Conservation (phyloP, 2,113 vertebrate genomes). For the Petroica traversi region DNA sequence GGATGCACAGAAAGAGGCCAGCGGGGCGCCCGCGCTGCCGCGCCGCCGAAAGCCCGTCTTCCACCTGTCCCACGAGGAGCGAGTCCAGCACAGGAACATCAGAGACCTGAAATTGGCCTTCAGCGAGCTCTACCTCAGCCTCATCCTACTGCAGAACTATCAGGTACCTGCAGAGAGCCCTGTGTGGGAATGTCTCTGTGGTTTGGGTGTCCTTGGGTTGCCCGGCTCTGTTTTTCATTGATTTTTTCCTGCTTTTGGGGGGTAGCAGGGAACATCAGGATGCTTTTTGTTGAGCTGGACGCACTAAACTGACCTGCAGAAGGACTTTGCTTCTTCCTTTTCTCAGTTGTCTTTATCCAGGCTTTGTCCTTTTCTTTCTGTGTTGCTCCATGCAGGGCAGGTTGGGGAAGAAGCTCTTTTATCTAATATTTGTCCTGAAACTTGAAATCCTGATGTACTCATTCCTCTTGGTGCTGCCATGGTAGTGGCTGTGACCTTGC, state of each 20-base stretch:
- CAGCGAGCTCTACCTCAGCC: constrained; percentile 99
- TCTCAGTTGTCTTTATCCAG: not conserved
- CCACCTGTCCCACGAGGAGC: constrained; percentile 93
- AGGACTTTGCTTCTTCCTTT: not conserved
- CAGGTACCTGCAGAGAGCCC: constrained; percentile 77
- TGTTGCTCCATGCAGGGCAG: not conserved
- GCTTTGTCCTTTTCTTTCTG: not conserved
- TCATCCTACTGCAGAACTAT: constrained; percentile 98
- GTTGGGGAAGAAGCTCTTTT: not conserved
- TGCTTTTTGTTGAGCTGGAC: not conserved
- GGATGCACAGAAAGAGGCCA: constrained; percentile 92
- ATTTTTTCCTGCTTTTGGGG: not conserved
- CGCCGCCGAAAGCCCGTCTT: constrained; percentile 91
- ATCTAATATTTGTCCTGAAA: constrained; percentile 16
- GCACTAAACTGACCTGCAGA: not conserved
- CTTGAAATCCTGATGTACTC: not conserved
- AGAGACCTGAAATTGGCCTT: constrained; percentile 98
- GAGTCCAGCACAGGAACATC: constrained; percentile 95
- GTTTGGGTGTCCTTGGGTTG: not conserved
- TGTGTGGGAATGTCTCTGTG: accelerated
- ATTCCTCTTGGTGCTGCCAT: constrained; percentile 25
- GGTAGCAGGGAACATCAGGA: accelerated
- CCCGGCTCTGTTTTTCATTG: accelerated
- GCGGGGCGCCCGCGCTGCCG: constrained; percentile 78
- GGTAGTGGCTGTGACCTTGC: constrained; percentile 23